phyloP scores from a whole-genome alignment of 1,140 invertebrate genomes.

The Euglossa dilemma region DNA sequence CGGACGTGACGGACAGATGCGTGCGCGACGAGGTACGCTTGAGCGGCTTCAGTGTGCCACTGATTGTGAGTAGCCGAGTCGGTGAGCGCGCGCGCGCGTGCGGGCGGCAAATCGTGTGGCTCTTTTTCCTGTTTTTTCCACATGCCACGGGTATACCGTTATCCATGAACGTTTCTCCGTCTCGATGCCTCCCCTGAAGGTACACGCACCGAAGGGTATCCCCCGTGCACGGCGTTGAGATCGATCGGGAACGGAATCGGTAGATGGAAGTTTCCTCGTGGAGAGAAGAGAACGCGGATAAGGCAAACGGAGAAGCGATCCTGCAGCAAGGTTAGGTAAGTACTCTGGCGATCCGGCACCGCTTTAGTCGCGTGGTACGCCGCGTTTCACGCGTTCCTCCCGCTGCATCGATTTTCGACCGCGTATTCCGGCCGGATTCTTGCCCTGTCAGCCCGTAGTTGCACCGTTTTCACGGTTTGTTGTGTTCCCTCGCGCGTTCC shows the following conservation, averaged over 20 bases:
- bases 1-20: slow-evolving; percentile 21
- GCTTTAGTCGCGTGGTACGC: background rate
- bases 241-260: slow-evolving; percentile 9
- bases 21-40: background rate
- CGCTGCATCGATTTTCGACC: slow-evolving; percentile 45
- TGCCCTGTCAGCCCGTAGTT: background rate
- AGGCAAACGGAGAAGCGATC: slow-evolving; percentile 22
- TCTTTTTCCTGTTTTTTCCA: slow-evolving; percentile 26
- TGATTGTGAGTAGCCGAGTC: slow-evolving; percentile 3
- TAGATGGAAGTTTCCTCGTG: slow-evolving; percentile 36
- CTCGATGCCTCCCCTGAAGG: slow-evolving; percentile 22
- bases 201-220: background rate
- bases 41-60: slow-evolving; percentile 5
- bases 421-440: slow-evolving; percentile 12
- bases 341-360: slow-evolving; percentile 23
- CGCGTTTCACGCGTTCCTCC: slow-evolving; percentile 16
- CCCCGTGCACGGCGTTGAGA: background rate
- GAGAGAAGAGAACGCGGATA: background rate
- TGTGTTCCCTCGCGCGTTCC: background rate
- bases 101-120: slow-evolving; percentile 29
- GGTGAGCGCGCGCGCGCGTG: slow-evolving; percentile 21
- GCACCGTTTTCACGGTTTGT: background rate
- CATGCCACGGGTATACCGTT: slow-evolving; percentile 47
- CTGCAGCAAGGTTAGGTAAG: slow-evolving; percentile 60
- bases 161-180: slow-evolving; percentile 23